Conservation (phyloP, 2,113 vertebrate species). For the Myocastor coypus region DNA sequence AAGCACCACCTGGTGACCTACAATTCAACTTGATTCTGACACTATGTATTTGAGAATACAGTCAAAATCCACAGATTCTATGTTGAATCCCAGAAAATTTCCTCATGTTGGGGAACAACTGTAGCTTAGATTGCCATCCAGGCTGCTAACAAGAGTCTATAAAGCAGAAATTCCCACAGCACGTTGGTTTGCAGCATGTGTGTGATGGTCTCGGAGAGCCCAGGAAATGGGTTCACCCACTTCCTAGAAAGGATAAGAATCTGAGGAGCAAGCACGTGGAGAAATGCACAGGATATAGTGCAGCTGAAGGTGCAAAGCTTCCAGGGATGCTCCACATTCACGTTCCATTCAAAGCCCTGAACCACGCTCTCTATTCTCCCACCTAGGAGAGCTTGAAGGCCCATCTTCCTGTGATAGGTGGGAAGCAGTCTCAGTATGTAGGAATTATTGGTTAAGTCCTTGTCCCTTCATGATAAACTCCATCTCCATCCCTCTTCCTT, state of each 20-base stretch:
- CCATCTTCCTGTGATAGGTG: background rate
- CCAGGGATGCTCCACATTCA: background rate
- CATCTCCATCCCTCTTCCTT: background rate
- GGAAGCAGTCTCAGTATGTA: background rate
- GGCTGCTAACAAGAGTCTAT: background rate
- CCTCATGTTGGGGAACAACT: background rate
- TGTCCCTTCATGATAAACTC: background rate
- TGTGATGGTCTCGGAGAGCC: background rate
- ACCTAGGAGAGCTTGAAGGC: background rate
- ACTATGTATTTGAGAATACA: background rate
- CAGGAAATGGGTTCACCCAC: background rate
- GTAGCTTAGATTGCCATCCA: background rate
- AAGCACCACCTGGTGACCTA: background rate
- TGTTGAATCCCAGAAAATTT: background rate
- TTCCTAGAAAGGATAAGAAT: background rate
- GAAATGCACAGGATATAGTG: too few relatives aligned
- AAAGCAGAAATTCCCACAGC: background rate
- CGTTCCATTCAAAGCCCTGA: background rate
- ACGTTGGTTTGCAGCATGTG: background rate
- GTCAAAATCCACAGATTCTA: background rate
- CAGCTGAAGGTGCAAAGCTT: background rate
- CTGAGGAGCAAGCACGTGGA: background rate
- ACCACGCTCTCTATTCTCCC: background rate
- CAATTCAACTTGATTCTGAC: background rate
- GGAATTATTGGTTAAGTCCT: background rate